Evolutionary conservation across 2,888 invertebrate species (phyloP).

Genomic region (Pinctada fucata): DNA sequence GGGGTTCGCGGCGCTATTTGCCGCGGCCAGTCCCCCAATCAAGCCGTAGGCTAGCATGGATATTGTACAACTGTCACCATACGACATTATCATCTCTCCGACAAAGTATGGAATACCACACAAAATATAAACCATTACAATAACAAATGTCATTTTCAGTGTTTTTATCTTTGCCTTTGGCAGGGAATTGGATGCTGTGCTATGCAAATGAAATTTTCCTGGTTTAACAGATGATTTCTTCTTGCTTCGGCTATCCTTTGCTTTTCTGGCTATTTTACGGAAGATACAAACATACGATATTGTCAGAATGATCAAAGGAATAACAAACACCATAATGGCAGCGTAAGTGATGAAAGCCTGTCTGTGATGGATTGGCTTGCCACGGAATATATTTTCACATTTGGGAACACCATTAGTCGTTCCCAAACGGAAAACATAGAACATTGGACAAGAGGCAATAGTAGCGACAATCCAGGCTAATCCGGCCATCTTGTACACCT

Average conservation of each 20-base stretch:
- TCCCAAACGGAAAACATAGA: conserved; percentile 67
- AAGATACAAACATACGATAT: conserved; percentile 74
- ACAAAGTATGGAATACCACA: conserved; percentile 74
- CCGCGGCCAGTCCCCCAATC: conserved; percentile 72
- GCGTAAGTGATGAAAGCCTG: conserved; percentile 69
- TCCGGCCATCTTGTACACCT: conserved; percentile 65
- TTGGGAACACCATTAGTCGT: conserved; percentile 52
- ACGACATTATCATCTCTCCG: conserved; percentile 74
- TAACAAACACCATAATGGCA: conserved; percentile 68
- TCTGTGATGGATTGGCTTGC: conserved; percentile 61
- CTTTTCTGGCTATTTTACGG: conserved; percentile 72
- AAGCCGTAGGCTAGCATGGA: conserved; percentile 60
- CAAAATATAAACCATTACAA: conserved; percentile 73
- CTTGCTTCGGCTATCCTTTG: conserved; percentile 59
- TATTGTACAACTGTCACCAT: conserved; percentile 64
- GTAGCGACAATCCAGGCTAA: conserved; percentile 67
- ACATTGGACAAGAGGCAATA: conserved; percentile 66
- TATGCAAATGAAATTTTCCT: conserved; percentile 71
- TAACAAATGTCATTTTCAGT: conserved; percentile 76
- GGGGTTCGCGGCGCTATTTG: conserved; percentile 74
- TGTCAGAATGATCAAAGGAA: conserved; percentile 71
- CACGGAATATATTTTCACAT: conserved; percentile 73
- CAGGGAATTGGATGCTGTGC: conserved; percentile 71
- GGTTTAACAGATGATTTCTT: conserved; percentile 62
- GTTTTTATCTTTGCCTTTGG: conserved; percentile 76